Percentiles rank a stretch among this genome's conserved stretches.
Conservation (phyloP, 2,797 vertebrate genomes). For the Mycteria americana region DNA sequence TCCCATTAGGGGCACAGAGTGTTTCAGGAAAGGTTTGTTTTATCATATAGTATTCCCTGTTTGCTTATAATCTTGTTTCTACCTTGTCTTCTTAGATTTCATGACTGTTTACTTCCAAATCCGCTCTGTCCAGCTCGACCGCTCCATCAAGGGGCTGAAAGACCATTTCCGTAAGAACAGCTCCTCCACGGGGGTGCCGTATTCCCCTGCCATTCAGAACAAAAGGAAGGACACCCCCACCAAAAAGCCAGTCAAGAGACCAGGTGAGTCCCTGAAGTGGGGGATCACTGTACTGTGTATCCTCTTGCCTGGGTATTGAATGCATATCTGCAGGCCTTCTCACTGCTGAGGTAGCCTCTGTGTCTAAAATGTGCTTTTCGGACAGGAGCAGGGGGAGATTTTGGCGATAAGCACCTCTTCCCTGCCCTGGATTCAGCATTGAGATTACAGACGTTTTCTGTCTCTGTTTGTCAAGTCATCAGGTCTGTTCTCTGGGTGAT, state of each 20-base stretch:
- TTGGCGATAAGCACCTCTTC: neutral
- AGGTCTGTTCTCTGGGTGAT: neutral
- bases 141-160: slow-evolving; percentile 94
- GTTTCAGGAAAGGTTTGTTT: neutral
- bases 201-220: slow-evolving; percentile 93
- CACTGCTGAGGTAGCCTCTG: neutral
- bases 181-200: slow-evolving; percentile 87
- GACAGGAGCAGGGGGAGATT: neutral
- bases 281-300: neutral
- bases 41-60: neutral
- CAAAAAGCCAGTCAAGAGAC: slow-evolving; percentile 91
- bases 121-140: slow-evolving; percentile 93
- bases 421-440: neutral
- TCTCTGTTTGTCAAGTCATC: neutral
- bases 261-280: slow-evolving; percentile 79
- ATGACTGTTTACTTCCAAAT: slow-evolving; percentile 99
- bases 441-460: neutral
- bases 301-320: neutral
- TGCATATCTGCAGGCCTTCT: neutral
- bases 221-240: slow-evolving; percentile 98
- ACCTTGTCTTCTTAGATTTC: slow-evolving; percentile 82
- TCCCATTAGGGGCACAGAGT: neutral
- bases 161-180: slow-evolving; percentile 98
- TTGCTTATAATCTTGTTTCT: neutral
- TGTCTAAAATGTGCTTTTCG: neutral